These are phyloP conservation scores for Turnix velox DNA, from an alignment of 2,113 vertebrate species.

Conservation along the genomic window DNA sequence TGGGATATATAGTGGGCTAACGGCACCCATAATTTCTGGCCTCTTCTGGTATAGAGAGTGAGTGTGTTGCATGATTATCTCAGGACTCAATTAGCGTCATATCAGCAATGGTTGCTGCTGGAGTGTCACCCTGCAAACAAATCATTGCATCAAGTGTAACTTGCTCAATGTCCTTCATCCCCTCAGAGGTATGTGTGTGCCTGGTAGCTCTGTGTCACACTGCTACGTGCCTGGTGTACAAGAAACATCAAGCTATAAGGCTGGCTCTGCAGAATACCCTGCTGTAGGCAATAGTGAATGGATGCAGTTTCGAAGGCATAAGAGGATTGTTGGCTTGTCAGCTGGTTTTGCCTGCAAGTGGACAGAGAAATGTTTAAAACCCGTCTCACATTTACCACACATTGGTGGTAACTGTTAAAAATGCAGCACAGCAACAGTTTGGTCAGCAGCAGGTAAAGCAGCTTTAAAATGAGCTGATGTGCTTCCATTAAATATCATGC, in stretches of 20 bases:
- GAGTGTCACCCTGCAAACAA: background rate
- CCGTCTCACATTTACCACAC: background rate
- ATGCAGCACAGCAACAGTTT: background rate
- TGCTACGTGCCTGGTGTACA: background rate
- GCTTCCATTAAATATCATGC: constrained; percentile 34
- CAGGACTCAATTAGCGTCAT: background rate
- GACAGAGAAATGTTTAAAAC: constrained; percentile 40
- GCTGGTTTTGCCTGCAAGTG: constrained; percentile 24
- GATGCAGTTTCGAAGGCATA: background rate
- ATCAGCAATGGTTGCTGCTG: background rate
- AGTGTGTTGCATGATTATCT: background rate
- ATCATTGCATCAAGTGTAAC: background rate
- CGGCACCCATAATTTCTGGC: background rate
- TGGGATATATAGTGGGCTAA: background rate
- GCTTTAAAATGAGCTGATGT: constrained; percentile 39
- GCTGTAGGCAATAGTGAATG: constrained; percentile 12
- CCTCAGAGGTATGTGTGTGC: background rate
- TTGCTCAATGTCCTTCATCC: background rate
- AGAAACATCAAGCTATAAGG: background rate
- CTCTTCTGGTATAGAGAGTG: background rate
- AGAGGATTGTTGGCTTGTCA: constrained; percentile 32
- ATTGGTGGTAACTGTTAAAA: constrained; percentile 59
- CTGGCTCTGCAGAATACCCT: background rate
- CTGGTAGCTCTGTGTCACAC: background rate
- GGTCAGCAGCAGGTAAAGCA: constrained; percentile 29